Base-by-base conservation (phyloP, 2,113 vertebrate species). In the Lutjanus erythropterus region DNA sequence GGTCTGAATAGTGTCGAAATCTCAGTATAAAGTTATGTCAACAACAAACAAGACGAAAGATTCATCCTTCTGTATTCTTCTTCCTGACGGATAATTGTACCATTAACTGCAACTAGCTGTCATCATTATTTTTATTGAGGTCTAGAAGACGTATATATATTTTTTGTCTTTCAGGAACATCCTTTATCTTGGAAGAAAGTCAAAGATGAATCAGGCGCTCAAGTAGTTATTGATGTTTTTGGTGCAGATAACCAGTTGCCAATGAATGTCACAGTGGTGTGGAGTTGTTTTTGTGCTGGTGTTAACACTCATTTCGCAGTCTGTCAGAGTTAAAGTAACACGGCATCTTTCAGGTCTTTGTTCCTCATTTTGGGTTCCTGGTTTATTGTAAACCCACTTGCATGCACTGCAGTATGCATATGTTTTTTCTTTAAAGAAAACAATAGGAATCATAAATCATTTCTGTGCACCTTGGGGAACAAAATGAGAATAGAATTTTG, bases 381-480 rank as follows among this genome's bases (percentile, higher is more conserved):
- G 3, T 73, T 59, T 33, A 6, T 21, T 53, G n/a, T 61, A 7
- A 41, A 35, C 39, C 16, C 10, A 9, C 46, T 35, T 35, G 62
- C 27, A 42, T 16, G 18, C 18, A 4, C 25, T 42, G 56, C 64
- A 62, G 27, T 25, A 33, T 56, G 41, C 41, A 8, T 49, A 33
- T 14, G 14, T 56, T 59, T 44, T 46, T 50, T 47, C n/a, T 29
- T 21, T 15, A 12, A 44, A 44, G 15, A 42, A 42, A 37, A 84
- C 81, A 78, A 70, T 16, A 44, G 59, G 21, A 56, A 42, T n/a
- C 60, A 60, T 83, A 65, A 80, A 83, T 83, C 76, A 71, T 41
- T 31, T 77, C 41, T 16, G 0, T 9, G 3, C 10, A 25, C 41
- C 3, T 9, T 5, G 6, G 16, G 15, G 18, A 37, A 42, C 49